Base-by-base conservation (phyloP, 1,140 invertebrate species). In the Grapholita molesta region DNA sequence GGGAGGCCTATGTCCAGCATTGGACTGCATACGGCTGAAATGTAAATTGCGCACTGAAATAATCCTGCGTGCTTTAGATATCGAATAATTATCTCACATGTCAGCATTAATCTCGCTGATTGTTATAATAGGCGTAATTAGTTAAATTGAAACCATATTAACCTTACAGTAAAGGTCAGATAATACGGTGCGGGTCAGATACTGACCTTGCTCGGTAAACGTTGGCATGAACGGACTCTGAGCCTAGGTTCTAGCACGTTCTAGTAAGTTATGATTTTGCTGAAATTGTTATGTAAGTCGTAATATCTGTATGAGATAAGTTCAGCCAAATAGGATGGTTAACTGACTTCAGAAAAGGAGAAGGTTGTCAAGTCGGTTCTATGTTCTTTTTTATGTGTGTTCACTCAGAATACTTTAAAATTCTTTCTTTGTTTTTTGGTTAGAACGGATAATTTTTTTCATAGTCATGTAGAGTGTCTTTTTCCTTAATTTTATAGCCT, bases 71-170 rank as follows among this genome's bases (percentile, higher is more conserved):
- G 42, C 42, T 9, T 48, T n/a, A 55, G 18, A 53, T 21, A 24
- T 24, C 48, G 9, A 53, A 55, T 7, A 55, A 55, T 9, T 6
- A 55, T n/a, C 24, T 55, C 53, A 55, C 53, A 55, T 23, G 53
- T 55, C 53, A 55, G 24, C 3, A 23, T 25, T 55, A 55, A 55
- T 55, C 53, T 55, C 8, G 24, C 8, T 55, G 24, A 55, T 55
- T 28, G 12, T 25, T 55, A 55, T 55, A 55, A 55, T 55, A 55
- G 53, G 11, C 9, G 21, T 18, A 55, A 55, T 55, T 55, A 55
- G 53, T 55, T 25, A 25, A 28, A 55, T 55, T 55, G 25, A 55
- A 55, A 55, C 2, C 24, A 55, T 55, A 55, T 55, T 55, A 55
- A 55, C 53, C 53, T 55, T 25, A 55, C 23, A 55, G 12, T 23